Evolutionary conservation across 2,888 invertebrate species (phyloP), one percentile per base, ranked within the genome.

Genomic region (Ophion obscuratus): DNA sequence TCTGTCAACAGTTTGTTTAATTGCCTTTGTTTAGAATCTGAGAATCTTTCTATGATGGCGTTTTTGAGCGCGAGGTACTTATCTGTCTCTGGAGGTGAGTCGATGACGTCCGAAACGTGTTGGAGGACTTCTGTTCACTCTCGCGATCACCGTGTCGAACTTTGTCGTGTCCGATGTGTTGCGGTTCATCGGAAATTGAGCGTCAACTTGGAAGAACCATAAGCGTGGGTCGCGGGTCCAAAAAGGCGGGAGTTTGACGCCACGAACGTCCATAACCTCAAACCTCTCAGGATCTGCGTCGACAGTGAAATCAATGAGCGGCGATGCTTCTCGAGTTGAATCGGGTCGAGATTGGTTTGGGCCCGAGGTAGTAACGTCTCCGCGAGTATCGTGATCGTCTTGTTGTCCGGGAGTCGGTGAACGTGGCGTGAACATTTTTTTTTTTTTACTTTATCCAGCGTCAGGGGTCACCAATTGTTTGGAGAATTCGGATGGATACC

Each of bases 151-250:
- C 14, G 73, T 17, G 62, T 80, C 68, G 47, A 79, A 87, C 24
- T 84, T 83, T 11, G 84, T 74, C 14, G 20, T 31, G 62, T 88
- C 82, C 6, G 73, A 73, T 5, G 77, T 82, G 47, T 81, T 80
- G 6, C 84, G 57, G n/a, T 78, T 61, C 11, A 40, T 64, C 17
- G 24, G 59, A 73, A 88, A 87, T 20, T 87, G 83, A 1, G 88
- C 80, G 27, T 88, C 88, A 0, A 81, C 81, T 47, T 86, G 86
- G 2, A 47, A 57, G 68, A 88, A 86, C 86, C 86, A 88, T 10
- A 88, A 74, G 2, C 36, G 64, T 2, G 84, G 77, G 10, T 84
- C 73, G 53, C 64, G 20, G 27, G 27, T 36, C 87, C 86, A 88
- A 24, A 86, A 84, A 0, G 83, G 77, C 27, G 87, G 81, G 0